Evolutionary conservation across 53 echinoderm and acorn worm genomes (phyloP).

Genomic region (Crossaster papposus): DNA sequence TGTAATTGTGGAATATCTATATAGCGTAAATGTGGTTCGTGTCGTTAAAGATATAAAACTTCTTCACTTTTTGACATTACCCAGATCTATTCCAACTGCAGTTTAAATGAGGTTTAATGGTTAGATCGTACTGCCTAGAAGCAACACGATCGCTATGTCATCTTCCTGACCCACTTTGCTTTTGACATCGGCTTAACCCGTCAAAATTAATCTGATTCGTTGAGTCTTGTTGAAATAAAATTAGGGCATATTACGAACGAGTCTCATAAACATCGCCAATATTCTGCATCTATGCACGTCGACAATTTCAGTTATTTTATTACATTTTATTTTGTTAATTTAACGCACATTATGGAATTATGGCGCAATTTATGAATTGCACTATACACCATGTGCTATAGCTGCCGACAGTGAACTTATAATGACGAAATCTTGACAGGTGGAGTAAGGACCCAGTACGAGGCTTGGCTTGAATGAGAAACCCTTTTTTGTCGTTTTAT

Average conservation of each 20-base stretch:
- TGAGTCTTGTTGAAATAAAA: neutral
- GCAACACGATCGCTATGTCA: conserved; percentile 3
- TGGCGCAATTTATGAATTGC: too few relatives aligned
- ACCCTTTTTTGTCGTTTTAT: too few relatives aligned
- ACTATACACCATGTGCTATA: too few relatives aligned
- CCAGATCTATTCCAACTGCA: neutral
- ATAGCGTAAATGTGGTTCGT: neutral
- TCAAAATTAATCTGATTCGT: neutral
- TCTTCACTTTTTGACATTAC: neutral
- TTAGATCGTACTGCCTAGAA: neutral
- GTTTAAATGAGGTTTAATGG: neutral
- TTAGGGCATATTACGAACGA: neutral
- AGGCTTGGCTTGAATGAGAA: too few relatives aligned
- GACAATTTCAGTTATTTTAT: neutral
- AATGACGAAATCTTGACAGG: too few relatives aligned
- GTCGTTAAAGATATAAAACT: neutral
- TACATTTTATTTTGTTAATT: too few relatives aligned
- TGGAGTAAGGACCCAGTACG: too few relatives aligned
- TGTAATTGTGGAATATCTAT: neutral
- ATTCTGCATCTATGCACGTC: neutral
- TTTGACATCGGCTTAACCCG: neutral
- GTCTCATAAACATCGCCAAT: too few relatives aligned
- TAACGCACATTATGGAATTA: too few relatives aligned
- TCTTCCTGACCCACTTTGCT: neutral
- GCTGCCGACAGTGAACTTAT: too few relatives aligned